phyloP scores from a whole-genome alignment of 1,140 invertebrate species.

The Leptestheria dahalacensis region DNA sequence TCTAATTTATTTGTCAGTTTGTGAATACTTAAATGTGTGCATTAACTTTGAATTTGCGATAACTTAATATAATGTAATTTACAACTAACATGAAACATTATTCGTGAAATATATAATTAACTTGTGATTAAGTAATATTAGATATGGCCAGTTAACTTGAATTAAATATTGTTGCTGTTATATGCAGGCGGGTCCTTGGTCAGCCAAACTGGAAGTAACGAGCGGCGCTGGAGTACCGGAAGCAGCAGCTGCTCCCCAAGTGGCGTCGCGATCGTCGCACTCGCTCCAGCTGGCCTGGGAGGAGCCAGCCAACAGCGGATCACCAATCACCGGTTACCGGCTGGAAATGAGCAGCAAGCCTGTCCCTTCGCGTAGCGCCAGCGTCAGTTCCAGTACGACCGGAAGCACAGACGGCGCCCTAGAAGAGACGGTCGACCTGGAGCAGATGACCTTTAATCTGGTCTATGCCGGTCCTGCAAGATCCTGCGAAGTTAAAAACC shows the following conservation, averaged over 20 bases:
- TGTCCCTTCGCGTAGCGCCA: constrained; percentile 1
- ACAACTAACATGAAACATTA: no score
- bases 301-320: constrained; percentile 58
- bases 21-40: no score
- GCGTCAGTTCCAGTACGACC: neutral
- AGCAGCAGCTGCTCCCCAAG: constrained; percentile 37
- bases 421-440: neutral
- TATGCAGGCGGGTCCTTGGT: constrained; percentile 49
- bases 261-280: constrained; percentile 43
- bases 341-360: constrained; percentile 46
- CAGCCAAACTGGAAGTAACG: constrained; percentile 49
- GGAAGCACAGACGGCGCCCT: neutral
- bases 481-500: constrained; percentile 47
- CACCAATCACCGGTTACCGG: constrained; percentile 55
- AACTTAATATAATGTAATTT: no score
- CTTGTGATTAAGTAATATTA: no score
- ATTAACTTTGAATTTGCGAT: no score
- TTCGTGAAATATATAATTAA: no score
- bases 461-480: constrained; percentile 32
- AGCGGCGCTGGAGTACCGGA: constrained; percentile 67
- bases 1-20: no score
- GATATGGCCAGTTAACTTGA: no score
- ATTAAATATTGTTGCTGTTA: constrained; percentile 9
- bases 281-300: constrained; percentile 54
- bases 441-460: constrained; percentile 23